phyloP scores from a whole-genome alignment of 2,888 invertebrate genomes.

The Melolontha melolontha region DNA sequence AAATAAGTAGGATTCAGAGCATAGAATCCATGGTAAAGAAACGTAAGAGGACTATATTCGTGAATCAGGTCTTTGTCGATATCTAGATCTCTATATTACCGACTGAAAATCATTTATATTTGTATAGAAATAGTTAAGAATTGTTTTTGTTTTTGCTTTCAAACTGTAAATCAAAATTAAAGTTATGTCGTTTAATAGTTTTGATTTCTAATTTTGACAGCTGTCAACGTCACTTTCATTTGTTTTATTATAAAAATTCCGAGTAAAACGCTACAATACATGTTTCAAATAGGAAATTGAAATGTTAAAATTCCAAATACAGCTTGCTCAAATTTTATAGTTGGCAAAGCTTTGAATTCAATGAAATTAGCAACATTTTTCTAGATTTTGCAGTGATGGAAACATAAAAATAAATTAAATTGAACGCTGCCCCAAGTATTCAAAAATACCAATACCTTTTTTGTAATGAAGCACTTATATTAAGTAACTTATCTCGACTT shows the following conservation, averaged over 20 bases:
- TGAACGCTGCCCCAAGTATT: too few relatives aligned
- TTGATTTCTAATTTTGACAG: constrained; percentile 4
- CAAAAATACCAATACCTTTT: too few relatives aligned
- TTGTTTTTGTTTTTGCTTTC: not conserved
- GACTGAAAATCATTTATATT: constrained; percentile 19
- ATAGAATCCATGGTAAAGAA: constrained; percentile 47
- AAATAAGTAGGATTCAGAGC: constrained; percentile 42
- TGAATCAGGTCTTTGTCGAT: constrained; percentile 9
- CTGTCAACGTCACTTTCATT: constrained; percentile 6
- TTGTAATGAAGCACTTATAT: too few relatives aligned
- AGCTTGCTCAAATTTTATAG: too few relatives aligned
- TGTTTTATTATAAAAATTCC: too few relatives aligned
- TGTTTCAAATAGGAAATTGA: not conserved
- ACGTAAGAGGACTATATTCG: constrained; percentile 21
- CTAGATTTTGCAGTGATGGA: too few relatives aligned
- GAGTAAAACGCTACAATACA: not conserved
- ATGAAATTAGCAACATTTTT: too few relatives aligned
- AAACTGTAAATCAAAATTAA: too few relatives aligned
- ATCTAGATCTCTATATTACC: constrained; percentile 28
- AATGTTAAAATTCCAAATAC: not conserved
- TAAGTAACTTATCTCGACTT: too few relatives aligned
- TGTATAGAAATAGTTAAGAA: constrained; percentile 1
- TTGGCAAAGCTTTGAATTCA: too few relatives aligned
- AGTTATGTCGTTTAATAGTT: not conserved
- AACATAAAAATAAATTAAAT: too few relatives aligned